A percentile compares a stretch with the other conserved stretches of the same genome.
These are phyloP conservation scores for Panagrolaimus sp. DNA, from an alignment of 1,140 invertebrate genomes.

Conservation along the genomic window DNA sequence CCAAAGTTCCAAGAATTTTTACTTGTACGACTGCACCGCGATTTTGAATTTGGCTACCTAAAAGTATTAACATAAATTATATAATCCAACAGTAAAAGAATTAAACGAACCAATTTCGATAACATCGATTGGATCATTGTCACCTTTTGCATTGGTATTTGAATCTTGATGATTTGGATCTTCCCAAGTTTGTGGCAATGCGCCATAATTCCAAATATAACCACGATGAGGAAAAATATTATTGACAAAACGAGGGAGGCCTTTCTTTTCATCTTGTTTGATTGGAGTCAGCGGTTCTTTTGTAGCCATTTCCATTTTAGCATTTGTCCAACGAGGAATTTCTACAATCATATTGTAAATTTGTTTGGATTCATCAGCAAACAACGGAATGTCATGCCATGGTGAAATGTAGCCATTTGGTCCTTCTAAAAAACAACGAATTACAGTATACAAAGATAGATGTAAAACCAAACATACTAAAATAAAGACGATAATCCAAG, in stretches of 20 bases:
- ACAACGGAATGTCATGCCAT: conserved; percentile 94
- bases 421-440: conserved; percentile 66
- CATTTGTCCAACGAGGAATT: conserved; percentile 96
- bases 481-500: conserved; percentile 75
- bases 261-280: conserved; percentile 97
- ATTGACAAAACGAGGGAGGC: conserved; percentile 83
- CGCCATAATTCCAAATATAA: conserved; percentile 99
- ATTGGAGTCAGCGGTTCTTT: conserved; percentile 89
- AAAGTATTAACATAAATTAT: too few species aligned
- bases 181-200: conserved; percentile 97
- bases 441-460: conserved; percentile 10
- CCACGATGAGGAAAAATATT: conserved; percentile 98
- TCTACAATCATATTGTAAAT: conserved; percentile 95
- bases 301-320: conserved; percentile 96
- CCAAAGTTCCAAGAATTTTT: conserved; percentile 81
- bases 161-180: conserved; percentile 83
- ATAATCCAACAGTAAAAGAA: conserved; percentile 51
- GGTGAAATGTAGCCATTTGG: conserved; percentile 79
- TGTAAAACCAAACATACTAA: conserved; percentile 68
- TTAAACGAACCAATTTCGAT: conserved; percentile 85
- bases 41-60: conserved; percentile 29
- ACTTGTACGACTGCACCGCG: conserved; percentile 60
- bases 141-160: conserved; percentile 83
- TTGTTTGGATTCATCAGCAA: conserved; percentile 71
- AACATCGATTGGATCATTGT: conserved; percentile 98